A percentile compares a stretch with the other conserved stretches of the same genome.
phyloP scores from a whole-genome alignment of 2,797 vertebrate species.

The Mormyrops attenuatus region DNA sequence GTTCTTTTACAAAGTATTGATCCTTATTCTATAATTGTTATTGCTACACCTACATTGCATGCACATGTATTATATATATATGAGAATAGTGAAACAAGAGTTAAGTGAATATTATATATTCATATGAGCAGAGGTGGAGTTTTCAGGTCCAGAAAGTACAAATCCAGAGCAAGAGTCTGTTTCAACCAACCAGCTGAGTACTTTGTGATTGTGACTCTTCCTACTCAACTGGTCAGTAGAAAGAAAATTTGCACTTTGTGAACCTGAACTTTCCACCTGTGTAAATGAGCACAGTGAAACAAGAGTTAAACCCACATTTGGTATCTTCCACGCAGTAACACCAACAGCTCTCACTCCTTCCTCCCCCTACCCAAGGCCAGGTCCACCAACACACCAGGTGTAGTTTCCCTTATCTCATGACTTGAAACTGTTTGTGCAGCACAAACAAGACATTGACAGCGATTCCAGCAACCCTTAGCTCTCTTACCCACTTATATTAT shows the following conservation, averaged over 20 bases:
- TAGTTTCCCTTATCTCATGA: not conserved
- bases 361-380: not conserved
- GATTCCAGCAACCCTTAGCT: not conserved
- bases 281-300: not conserved
- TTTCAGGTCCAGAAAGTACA: not conserved
- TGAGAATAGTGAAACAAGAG: not conserved
- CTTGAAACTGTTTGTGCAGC: not conserved
- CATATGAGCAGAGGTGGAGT: not conserved
- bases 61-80: not conserved
- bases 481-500: not conserved
- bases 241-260: not conserved
- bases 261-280: not conserved
- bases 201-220: not conserved
- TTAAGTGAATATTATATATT: not conserved
- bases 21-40: not conserved
- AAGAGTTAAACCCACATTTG: not conserved
- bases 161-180: not conserved
- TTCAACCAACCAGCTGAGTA: not conserved
- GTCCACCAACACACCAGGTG: not conserved
- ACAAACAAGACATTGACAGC: not conserved
- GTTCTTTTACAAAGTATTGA: not conserved
- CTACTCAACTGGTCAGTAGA: not conserved
- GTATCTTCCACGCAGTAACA: not conserved
- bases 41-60: not conserved
- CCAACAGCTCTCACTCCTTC: not conserved